Evolutionary conservation across 2,888 invertebrate species (phyloP).

Genomic region (Gerris lacustris): DNA sequence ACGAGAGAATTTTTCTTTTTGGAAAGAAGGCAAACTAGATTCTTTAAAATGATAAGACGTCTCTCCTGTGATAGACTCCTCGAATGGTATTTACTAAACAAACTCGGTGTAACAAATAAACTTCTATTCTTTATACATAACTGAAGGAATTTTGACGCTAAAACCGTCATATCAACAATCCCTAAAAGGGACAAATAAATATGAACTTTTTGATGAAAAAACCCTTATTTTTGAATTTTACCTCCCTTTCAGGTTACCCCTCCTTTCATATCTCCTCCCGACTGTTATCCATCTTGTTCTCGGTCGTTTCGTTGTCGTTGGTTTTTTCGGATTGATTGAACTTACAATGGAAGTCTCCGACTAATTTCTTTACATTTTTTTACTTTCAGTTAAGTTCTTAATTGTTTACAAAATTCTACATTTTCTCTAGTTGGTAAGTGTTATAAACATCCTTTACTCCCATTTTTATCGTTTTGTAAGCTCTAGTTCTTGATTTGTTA

Average conservation of each 20-base stretch:
- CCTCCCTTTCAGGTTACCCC: background rate
- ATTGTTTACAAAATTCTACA: too few relatives aligned
- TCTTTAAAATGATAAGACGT: background rate
- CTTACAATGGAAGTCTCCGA: too few relatives aligned
- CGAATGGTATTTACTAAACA: background rate
- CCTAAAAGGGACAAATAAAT: too few relatives aligned
- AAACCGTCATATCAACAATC: background rate
- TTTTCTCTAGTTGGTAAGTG: too few relatives aligned
- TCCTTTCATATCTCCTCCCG: background rate
- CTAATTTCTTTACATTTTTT: too few relatives aligned
- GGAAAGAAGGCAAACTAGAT: background rate
- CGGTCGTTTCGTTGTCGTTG: background rate
- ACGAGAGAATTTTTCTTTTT: background rate
- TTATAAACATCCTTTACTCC: too few relatives aligned
- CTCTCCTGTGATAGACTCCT: background rate
- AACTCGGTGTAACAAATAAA: background rate
- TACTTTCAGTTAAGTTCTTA: too few relatives aligned
- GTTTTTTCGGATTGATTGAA: background rate
- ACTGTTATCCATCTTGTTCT: background rate
- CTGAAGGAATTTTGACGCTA: background rate
- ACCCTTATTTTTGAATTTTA: background rate
- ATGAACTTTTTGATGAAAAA: too few relatives aligned
- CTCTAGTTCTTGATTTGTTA: too few relatives aligned
- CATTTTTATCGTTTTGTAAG: too few relatives aligned
- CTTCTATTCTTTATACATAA: background rate